These are phyloP conservation scores for Riparia riparia DNA, from an alignment of 2,113 vertebrate species.

Conservation along the genomic window DNA sequence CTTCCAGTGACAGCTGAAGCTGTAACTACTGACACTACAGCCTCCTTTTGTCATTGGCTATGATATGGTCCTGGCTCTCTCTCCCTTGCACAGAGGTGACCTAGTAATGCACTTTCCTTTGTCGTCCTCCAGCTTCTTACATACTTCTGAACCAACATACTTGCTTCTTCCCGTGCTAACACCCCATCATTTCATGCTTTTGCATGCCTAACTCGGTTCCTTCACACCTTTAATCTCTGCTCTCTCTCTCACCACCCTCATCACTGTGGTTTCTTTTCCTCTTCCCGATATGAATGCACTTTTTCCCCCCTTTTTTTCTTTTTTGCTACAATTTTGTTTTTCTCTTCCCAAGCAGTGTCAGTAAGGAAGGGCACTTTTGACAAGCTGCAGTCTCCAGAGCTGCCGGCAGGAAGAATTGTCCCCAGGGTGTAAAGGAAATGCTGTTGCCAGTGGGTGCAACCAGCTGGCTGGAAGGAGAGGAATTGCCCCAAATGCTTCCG, in stretches of 20 bases:
- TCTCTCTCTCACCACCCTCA: neutral
- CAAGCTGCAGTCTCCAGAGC: neutral
- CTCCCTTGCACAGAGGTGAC: neutral
- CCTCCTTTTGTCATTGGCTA: neutral
- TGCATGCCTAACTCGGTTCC: neutral
- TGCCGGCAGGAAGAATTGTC: neutral
- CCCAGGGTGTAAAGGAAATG: neutral
- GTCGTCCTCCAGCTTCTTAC: neutral
- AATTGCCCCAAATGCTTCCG: neutral
- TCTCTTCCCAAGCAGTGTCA: neutral
- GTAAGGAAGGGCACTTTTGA: neutral
- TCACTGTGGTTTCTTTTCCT: neutral
- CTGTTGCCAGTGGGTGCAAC: neutral
- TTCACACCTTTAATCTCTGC: neutral
- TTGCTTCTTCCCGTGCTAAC: neutral
- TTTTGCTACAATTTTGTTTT: neutral
- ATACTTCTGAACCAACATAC: neutral
- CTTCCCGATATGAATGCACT: accelerated
- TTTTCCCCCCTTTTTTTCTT: neutral
- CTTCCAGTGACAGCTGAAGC: neutral
- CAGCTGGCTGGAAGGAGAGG: neutral
- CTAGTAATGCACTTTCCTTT: neutral
- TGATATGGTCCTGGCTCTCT: neutral
- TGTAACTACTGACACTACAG: neutral
- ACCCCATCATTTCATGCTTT: neutral